phyloP scores from a whole-genome alignment of 2,797 vertebrate species.

The Rousettus madagascariensis region DNA sequence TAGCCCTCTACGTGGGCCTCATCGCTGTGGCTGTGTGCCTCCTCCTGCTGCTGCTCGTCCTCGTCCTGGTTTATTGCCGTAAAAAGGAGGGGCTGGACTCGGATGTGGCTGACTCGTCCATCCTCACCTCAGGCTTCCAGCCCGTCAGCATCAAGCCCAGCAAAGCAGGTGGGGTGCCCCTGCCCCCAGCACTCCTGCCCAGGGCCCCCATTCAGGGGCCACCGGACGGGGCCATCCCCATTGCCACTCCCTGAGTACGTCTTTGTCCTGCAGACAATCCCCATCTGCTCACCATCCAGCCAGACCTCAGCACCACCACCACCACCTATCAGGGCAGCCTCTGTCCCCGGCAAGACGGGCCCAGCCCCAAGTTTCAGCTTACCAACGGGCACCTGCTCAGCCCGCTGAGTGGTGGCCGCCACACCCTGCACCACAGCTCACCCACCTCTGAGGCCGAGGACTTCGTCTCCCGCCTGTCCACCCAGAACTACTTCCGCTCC shows the following conservation, averaged over 20 bases:
- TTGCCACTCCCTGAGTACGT: neutral
- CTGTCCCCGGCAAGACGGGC: constrained; percentile 92
- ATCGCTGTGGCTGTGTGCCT: constrained; percentile 95
- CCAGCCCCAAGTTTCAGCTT: constrained; percentile 92
- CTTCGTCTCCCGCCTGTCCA: constrained; percentile 93
- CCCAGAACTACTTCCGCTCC: constrained; percentile 96
- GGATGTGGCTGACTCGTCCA: constrained; percentile 97
- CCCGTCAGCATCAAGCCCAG: constrained; percentile 99
- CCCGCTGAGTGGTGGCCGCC: constrained; percentile 93
- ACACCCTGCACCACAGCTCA: constrained; percentile 95
- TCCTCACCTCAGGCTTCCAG: constrained; percentile 98
- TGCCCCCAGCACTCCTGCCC: constrained; percentile 67
- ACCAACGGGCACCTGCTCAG: constrained; percentile 95
- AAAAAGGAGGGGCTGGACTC: constrained; percentile 97
- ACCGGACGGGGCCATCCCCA: fast-evolving
- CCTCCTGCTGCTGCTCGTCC: constrained; percentile 93
- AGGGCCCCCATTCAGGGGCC: neutral
- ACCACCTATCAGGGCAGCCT: constrained; percentile 98
- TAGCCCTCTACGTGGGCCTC: constrained; percentile 96
- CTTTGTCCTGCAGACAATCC: constrained; percentile 90
- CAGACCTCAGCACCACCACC: constrained; percentile 96
- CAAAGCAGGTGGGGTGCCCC: constrained; percentile 93
- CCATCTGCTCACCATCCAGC: constrained; percentile 98
- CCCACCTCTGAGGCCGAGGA: constrained; percentile 90
- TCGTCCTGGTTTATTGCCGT: constrained; percentile 94